Base-by-base conservation (phyloP, 2,113 vertebrate species). In the Cryptomyrus ogoouensis region DNA sequence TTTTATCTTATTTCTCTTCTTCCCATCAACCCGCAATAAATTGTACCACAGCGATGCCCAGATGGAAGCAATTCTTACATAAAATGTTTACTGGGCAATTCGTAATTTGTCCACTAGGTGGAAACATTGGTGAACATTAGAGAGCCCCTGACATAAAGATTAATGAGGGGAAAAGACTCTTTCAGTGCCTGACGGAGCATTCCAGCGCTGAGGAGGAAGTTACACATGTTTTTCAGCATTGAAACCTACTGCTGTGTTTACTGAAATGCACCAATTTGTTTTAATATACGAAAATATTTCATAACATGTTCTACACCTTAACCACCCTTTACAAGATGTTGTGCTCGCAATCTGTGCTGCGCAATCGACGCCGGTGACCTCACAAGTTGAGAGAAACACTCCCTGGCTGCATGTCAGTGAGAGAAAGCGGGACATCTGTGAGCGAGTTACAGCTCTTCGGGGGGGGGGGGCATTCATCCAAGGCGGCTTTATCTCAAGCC, bases 41-140 rank as follows among this genome's bases (percentile, higher is more conserved):
- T 27, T 53, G 87, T 12, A 90, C 12, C n/a, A 85, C 1, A 44
- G 17, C 5, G 10, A 44, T 10, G 58, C 50, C 44, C 19, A 88
- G 46, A 31, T 83, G n/a, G 12, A 88, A 88, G 9, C 46, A 47
- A 88, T 83, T 83, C 49, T 88, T 53, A 77, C 24, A 84, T 12
- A 17, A 86, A 86, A 85, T 39, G 42, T 42, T 84, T n/a, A 88
- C 42, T 42, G 47, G 50, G 27, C 15, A 52, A 70, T 89, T 90
- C 58, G 49, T 27, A 44, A 2, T 87, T 85, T 56, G 44, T 80
- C 93, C 95, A 94, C 91, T 94, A 94, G 94, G 91, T 91, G 93
- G 92, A 90, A 89, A 85, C 91, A 31, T 92, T 93, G 90, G 89
- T 31, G 24, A 88, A 80, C 42, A 50, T 80, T 80, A 56, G 50